These are phyloP conservation scores for Sacculina carcini DNA, from an alignment of 2,888 invertebrate genomes.

Conservation along the genomic window DNA sequence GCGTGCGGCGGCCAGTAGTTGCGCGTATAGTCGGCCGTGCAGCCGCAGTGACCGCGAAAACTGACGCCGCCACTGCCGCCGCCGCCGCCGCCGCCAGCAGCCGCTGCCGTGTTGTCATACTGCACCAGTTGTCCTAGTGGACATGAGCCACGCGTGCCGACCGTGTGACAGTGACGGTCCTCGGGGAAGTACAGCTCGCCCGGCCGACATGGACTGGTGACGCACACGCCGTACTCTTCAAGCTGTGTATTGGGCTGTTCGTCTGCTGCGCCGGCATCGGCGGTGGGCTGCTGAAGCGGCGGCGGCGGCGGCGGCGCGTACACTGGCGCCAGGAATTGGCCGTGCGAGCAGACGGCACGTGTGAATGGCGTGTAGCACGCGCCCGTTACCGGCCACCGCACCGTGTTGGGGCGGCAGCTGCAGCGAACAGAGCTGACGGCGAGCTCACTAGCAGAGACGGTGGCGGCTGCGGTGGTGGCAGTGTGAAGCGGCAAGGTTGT, in stretches of 20 bases:
- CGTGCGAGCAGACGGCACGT: constrained; percentile 37
- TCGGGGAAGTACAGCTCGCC: constrained; percentile 48
- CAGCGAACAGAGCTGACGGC: constrained; percentile 24
- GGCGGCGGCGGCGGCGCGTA: background rate
- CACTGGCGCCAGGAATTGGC: constrained; percentile 13
- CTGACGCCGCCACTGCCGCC: constrained; percentile 61
- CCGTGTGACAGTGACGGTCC: constrained; percentile 44
- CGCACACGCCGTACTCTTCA: constrained; percentile 24
- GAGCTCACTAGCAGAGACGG: too few species aligned
- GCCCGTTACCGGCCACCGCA: constrained; percentile 29
- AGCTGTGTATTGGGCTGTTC: background rate
- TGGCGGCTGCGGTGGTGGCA: too few species aligned
- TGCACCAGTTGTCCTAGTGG: constrained; percentile 41
- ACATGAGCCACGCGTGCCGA: constrained; percentile 51
- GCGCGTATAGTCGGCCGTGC: constrained; percentile 18
- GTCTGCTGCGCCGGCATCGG: too few species aligned
- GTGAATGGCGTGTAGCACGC: constrained; percentile 52
- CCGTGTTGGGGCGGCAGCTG: constrained; percentile 11
- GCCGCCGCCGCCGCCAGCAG: too few species aligned
- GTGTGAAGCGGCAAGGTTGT: constrained; percentile 4
- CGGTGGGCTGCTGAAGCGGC: too few species aligned
- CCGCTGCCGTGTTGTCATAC: constrained; percentile 51
- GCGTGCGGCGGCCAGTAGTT: constrained; percentile 14
- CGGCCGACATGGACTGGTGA: constrained; percentile 38
- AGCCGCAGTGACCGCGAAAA: constrained; percentile 55